Percentiles rank a stretch among this genome's conserved stretches.
phyloP scores from a whole-genome alignment of 1,140 invertebrate genomes.

The Drosophila tsacasi region DNA sequence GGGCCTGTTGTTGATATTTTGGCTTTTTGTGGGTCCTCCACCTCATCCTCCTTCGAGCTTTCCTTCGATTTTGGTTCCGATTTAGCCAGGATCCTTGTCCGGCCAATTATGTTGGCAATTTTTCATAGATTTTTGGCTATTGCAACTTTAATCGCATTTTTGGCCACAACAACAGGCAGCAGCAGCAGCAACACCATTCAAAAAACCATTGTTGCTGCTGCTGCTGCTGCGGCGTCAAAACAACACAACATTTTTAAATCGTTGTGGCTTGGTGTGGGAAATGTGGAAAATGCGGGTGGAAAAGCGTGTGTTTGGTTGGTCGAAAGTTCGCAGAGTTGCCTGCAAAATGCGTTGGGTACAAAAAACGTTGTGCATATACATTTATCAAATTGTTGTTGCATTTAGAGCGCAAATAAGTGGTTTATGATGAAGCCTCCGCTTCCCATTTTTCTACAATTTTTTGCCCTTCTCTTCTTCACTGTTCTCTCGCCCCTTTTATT shows the following conservation, averaged over 20 bases:
- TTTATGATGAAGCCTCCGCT: slow-evolving; percentile 73
- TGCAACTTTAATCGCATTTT: slow-evolving; percentile 48
- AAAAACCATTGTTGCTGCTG: slow-evolving; percentile 1
- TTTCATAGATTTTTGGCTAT: slow-evolving; percentile 34
- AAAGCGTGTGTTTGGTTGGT: neutral
- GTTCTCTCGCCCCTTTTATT: neutral
- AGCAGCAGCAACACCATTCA: neutral
- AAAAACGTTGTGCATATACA: slow-evolving; percentile 53
- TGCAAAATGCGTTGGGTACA: slow-evolving; percentile 31
- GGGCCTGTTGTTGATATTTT: slow-evolving; percentile 31
- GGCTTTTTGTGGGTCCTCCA: slow-evolving; percentile 1
- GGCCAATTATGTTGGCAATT: slow-evolving; percentile 40
- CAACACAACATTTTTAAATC: slow-evolving; percentile 8
- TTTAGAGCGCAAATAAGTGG: slow-evolving; percentile 82
- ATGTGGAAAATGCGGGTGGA: slow-evolving; percentile 6
- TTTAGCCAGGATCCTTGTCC: slow-evolving; percentile 12
- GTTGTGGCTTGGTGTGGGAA: neutral
- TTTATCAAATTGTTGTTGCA: slow-evolving; percentile 81
- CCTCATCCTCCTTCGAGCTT: neutral
- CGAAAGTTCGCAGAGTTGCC: slow-evolving; percentile 13
- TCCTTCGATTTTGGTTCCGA: slow-evolving; percentile 42
- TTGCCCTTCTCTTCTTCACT: neutral
- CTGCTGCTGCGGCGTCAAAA: neutral
- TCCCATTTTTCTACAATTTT: too few relatives aligned
- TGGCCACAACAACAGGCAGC: slow-evolving; percentile 32